Evolutionary conservation across 2,888 invertebrate species (phyloP).

Genomic region (Cataglyphis albicans): DNA sequence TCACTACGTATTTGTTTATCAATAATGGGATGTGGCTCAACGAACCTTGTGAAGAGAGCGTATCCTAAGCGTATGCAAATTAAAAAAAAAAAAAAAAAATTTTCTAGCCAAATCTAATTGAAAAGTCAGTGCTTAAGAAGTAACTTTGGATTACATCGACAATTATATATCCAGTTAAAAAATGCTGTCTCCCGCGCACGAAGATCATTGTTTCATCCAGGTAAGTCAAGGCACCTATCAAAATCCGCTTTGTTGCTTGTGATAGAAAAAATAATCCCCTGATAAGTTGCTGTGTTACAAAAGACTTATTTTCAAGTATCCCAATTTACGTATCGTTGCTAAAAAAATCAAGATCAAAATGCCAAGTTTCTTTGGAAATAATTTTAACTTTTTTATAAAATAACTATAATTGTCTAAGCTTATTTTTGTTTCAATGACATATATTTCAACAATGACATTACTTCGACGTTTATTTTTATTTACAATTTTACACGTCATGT

Average conservation of each 20-base stretch:
- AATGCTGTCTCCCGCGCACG: not conserved
- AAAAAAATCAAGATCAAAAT: not conserved
- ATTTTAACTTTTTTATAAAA: not conserved
- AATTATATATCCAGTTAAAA: not conserved
- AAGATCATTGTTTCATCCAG: conserved; percentile 18
- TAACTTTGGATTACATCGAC: not conserved
- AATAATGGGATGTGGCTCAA: not conserved
- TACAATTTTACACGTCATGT: not conserved
- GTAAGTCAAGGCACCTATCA: conserved; percentile 3
- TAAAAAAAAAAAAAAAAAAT: too few species aligned
- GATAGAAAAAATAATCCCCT: not conserved
- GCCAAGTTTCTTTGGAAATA: not conserved
- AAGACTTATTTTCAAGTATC: not conserved
- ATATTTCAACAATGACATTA: too few species aligned
- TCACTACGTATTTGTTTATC: conserved; percentile 4
- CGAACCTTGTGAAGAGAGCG: conserved; percentile 40
- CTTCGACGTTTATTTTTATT: not conserved
- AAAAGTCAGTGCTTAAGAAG: not conserved
- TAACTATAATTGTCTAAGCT: not conserved
- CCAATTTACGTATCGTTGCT: not conserved
- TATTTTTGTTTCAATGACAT: not conserved
- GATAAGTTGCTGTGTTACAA: not conserved
- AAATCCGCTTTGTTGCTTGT: not conserved
- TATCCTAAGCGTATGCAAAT: not conserved
- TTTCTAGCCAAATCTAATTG: not conserved